A percentile compares a stretch with the other conserved stretches of the same genome.
These are phyloP conservation scores for Dicycla oo DNA, from an alignment of 2,888 invertebrate species.

Conservation along the genomic window DNA sequence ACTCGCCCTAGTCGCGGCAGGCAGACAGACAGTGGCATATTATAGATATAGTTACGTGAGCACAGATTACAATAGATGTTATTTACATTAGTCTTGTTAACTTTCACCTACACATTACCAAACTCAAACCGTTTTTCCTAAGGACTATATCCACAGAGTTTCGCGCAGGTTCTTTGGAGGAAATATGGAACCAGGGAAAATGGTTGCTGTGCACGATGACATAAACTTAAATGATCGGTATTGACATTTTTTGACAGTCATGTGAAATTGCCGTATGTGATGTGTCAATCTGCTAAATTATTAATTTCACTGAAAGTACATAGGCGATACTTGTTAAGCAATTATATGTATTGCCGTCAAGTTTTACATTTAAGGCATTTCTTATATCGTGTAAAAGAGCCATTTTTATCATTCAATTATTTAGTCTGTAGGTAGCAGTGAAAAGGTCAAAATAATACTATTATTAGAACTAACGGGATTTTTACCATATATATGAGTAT, in stretches of 20 bases:
- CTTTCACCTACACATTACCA: constrained; percentile 14
- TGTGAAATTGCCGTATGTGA: not conserved
- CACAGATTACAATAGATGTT: constrained; percentile 11
- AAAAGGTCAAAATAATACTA: constrained; percentile 3
- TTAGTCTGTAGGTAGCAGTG: not conserved
- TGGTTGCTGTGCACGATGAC: not conserved
- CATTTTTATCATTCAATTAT: not conserved
- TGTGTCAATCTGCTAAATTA: no score
- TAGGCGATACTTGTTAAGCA: not conserved
- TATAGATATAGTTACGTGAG: constrained; percentile 43
- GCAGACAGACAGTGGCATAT: constrained; percentile 61
- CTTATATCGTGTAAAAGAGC: not conserved
- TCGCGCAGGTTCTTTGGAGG: not conserved
- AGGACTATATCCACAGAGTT: not conserved
- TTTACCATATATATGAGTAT: no score
- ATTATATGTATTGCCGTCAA: not conserved
- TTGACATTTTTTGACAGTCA: not conserved
- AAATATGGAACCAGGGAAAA: not conserved
- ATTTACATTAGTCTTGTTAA: constrained; percentile 23
- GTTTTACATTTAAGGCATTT: no score
- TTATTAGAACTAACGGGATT: no score
- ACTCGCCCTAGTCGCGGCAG: constrained; percentile 88
- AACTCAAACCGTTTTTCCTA: not conserved
- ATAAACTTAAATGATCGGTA: not conserved
- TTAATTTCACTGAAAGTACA: not conserved